Base-by-base conservation (phyloP, 2,113 vertebrate genomes). In the Pontoporia blainvillei region DNA sequence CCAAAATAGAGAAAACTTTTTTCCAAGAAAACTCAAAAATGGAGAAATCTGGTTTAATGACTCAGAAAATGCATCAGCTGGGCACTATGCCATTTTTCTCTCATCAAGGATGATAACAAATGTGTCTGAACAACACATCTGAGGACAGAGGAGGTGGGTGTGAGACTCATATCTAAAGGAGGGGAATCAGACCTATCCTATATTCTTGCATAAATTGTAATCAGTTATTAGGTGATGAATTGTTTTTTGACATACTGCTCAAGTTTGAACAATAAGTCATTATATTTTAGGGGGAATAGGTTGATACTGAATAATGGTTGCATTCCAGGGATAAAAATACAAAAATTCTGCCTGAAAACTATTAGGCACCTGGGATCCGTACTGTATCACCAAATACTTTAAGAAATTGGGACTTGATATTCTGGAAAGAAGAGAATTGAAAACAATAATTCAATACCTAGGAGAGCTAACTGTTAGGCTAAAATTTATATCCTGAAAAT, bases 11-110 rank as follows among this genome's bases (percentile, higher is more conserved):
- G 73, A 82, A 96, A 92, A 39, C 54, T 79, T 44, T 98, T 97
- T 82, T 93, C 91, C 1, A 6, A 46, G 44, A 76, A 81, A 95
- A 31, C 93, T 96, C 27, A 96, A 81, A 95, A 95, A 84, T 90
- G 85, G 82, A 89, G 73, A 93, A 98, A 96, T 88, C 71, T 39
- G 83, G 95, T 96, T 97, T 97, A 98, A 97, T 96, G 93, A 96
- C 49, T 97, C 69, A 97, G 85, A 97, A 98, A 98, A 98, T 85
- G 59, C 20, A 98, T 91, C 79, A 95, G 5, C 41, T 67, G 86
- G 96, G 85, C 82, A 98, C 25, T 92, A 59, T 83, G 84, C 61
- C 27, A 34, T 81, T 79, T 97, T 92, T 61, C 49, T 41, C 85
- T 94, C 90, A 94, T 92, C 52, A 95, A 91, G 86, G 90, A 96